phyloP scores from a whole-genome alignment of 2,113 vertebrate species.

The Oceanites oceanicus region DNA sequence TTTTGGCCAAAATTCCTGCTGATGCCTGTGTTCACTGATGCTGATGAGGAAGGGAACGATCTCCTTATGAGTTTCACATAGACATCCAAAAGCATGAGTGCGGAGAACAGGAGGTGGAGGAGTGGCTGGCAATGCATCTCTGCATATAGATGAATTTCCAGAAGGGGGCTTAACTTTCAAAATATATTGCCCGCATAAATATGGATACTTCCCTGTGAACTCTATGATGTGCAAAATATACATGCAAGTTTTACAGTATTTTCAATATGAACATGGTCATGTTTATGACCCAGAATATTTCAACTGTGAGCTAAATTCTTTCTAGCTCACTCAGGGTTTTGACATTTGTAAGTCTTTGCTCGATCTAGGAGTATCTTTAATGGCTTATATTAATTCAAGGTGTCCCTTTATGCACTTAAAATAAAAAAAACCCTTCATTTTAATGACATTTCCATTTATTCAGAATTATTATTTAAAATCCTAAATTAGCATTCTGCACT shows the following conservation, averaged over 20 bases:
- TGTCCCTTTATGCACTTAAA: conserved; percentile 65
- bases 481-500: conserved; percentile 69
- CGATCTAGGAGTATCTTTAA: conserved; percentile 21
- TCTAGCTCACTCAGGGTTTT: not conserved
- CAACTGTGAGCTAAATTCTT: not conserved
- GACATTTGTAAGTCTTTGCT: conserved; percentile 28
- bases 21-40: not conserved
- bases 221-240: not conserved
- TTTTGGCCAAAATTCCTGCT: not conserved
- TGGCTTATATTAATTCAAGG: conserved; percentile 61
- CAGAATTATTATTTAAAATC: conserved; percentile 75
- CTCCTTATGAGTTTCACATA: not conserved
- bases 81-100: not conserved
- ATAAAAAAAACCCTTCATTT: conserved; percentile 47
- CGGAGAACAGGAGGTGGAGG: not conserved
- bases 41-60: not conserved
- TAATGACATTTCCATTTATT: conserved; percentile 72
- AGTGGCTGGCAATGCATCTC: not conserved
- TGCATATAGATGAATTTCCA: not conserved
- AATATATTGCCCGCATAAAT: not conserved
- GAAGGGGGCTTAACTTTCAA: not conserved
- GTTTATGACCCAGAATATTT: conserved; percentile 23
- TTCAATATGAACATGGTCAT: not conserved
- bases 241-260: not conserved
- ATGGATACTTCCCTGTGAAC: not conserved